Evolutionary conservation across 2,113 vertebrate genomes (phyloP).

Genomic region (Rafetus swinhoei): DNA sequence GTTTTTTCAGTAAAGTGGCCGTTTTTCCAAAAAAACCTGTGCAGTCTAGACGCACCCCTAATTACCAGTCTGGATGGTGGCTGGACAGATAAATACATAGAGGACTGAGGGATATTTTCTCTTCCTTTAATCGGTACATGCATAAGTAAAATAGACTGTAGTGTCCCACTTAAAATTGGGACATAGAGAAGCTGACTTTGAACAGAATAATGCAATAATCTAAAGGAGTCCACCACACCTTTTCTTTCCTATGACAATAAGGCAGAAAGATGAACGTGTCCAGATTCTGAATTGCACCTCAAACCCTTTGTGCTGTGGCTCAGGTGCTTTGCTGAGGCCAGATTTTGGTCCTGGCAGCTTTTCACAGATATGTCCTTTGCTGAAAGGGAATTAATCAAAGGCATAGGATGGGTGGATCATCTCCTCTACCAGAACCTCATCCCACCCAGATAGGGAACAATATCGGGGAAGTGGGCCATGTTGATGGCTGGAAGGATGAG

Average conservation of each 20-base stretch:
- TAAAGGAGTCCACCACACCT: neutral
- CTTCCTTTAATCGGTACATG: neutral
- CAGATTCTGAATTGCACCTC: neutral
- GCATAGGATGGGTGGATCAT: neutral
- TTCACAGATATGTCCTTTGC: neutral
- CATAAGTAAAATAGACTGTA: neutral
- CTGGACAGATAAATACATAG: neutral
- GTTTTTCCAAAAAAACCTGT: no score
- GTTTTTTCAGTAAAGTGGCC: no score
- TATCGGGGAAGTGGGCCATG: neutral
- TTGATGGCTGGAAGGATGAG: neutral
- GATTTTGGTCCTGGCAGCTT: neutral
- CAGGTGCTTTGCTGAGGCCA: neutral
- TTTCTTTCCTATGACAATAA: neutral
- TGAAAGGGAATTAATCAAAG: neutral
- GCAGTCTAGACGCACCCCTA: neutral
- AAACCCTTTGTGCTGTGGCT: neutral
- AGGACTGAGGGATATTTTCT: neutral
- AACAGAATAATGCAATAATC: neutral
- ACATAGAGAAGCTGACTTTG: neutral
- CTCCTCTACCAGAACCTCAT: neutral
- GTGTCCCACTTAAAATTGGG: neutral
- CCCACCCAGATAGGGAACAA: neutral
- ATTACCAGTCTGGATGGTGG: neutral
- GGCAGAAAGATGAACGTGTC: neutral